These are phyloP conservation scores for Struthidea cinerea DNA, from an alignment of 2,113 vertebrate species.

Conservation along the genomic window DNA sequence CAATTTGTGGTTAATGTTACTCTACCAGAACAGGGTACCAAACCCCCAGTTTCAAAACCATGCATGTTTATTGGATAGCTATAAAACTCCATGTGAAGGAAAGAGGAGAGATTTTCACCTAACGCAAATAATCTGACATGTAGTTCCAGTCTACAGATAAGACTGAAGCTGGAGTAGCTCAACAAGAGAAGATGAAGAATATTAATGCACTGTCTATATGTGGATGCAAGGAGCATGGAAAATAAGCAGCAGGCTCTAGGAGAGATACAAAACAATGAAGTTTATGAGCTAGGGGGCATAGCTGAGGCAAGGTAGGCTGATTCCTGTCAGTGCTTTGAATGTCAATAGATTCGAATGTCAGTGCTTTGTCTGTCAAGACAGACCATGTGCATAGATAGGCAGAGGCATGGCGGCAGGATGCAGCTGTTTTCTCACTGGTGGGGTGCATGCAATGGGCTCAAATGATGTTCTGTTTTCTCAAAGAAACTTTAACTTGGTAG, in stretches of 20 bases:
- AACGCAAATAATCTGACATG: not conserved
- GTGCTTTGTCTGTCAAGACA: not conserved
- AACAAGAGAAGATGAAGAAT: slow-evolving; percentile 2
- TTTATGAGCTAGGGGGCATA: not conserved
- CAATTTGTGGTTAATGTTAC: not conserved
- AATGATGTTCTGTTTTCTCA: not conserved
- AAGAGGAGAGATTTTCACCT: not conserved
- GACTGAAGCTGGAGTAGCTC: not conserved
- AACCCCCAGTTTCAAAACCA: not conserved
- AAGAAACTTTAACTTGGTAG: not conserved
- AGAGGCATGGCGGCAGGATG: not conserved
- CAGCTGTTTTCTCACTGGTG: not conserved
- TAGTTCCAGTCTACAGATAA: not conserved
- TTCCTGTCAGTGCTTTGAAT: not conserved
- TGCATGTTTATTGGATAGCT: not conserved
- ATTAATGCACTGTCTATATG: not conserved
- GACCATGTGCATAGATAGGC: not conserved
- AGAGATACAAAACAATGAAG: not conserved
- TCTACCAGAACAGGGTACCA: not conserved
- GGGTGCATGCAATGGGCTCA: not conserved
- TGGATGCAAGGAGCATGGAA: not conserved
- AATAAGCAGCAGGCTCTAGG: slow-evolving; percentile 4
- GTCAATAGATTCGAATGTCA: not conserved
- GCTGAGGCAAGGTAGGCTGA: not conserved
- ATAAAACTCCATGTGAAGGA: not conserved